Base-by-base conservation (phyloP, 53 echinoderm and acorn worm genomes). In the Temnopleurus reevesii region DNA sequence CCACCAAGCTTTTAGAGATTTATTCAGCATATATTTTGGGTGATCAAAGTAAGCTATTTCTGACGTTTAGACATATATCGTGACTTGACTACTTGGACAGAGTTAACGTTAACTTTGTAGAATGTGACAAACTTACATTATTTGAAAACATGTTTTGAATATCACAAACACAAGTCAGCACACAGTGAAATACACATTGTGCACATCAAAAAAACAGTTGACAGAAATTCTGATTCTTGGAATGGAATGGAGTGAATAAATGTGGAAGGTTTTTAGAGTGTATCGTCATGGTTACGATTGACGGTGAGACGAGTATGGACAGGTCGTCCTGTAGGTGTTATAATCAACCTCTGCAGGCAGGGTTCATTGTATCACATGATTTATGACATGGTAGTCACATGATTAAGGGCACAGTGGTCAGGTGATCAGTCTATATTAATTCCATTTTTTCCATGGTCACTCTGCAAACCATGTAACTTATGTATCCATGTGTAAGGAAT, bases 341-440 rank as follows among this genome's bases (percentile, higher is more conserved):
- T 47, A 5, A 85, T 57, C 12, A 44, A 85, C 59, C 60, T 34
- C 85, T 85, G 85, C 85, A 34, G 85, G 85, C 85, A 85, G 85
- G 60, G 85, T 85, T 83, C 51, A 46, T 83, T 83, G 53, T 36
- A 60, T 85, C 85, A 85, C 85, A 57, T 59, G 59, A 85, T 58
- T 44, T 46, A 60, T 18, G 51, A 83, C 57, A 56, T 56, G 57
- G 51, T 80, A 21, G 23, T 83, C 83, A 83, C 33, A 31, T 83
- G 34, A 55, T 81, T 24, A 59, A 38, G 27, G 9, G 15, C 49
- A 49, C 49, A 49, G 49, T 49, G 49, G 49, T 60, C 6, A 26
- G 27, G 29, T 60, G 60, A 25, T 33, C 71, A 41, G 71, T 41
- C 71, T 71, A 41, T 71, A 79, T 79, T 41, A 30, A 79, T 79